These are phyloP conservation scores for Egretta garzetta DNA, from an alignment of 2,113 vertebrate genomes.

Conservation along the genomic window DNA sequence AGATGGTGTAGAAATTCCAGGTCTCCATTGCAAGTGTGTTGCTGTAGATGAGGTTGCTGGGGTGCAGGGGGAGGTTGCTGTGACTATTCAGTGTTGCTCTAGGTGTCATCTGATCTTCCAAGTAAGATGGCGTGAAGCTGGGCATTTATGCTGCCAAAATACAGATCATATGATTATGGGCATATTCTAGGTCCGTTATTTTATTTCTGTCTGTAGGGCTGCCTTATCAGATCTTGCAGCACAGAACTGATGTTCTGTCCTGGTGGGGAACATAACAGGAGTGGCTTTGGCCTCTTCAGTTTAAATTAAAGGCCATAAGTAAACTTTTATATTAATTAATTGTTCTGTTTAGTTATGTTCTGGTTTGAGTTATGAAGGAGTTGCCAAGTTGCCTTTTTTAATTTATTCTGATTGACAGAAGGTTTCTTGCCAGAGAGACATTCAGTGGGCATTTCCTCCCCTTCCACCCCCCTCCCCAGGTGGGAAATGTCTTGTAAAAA, in stretches of 20 bases:
- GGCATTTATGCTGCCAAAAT: neutral
- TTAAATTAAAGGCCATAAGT: neutral
- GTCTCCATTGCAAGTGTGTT: neutral
- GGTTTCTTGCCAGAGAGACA: neutral
- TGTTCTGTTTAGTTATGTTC: neutral
- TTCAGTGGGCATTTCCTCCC: neutral
- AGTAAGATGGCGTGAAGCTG: neutral
- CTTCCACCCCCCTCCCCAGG: rapidly evolving
- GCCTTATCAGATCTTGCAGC: neutral
- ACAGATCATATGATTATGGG: neutral
- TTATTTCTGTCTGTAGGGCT: neutral
- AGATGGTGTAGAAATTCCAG: neutral
- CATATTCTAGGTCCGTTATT: neutral
- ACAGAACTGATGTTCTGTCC: neutral
- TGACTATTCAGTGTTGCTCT: neutral
- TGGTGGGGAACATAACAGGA: neutral
- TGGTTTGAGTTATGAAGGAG: neutral
- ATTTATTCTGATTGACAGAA: neutral
- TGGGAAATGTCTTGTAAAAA: neutral
- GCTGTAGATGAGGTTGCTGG: neutral
- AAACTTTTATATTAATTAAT: neutral
- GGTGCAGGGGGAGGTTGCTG: neutral
- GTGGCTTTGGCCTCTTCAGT: neutral
- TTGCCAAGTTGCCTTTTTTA: neutral
- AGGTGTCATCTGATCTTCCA: neutral